Percentiles rank a stretch among this genome's conserved stretches.
Conservation (phyloP, 92 coral and sea anemone genomes). For the Blastomussa wellsi region DNA sequence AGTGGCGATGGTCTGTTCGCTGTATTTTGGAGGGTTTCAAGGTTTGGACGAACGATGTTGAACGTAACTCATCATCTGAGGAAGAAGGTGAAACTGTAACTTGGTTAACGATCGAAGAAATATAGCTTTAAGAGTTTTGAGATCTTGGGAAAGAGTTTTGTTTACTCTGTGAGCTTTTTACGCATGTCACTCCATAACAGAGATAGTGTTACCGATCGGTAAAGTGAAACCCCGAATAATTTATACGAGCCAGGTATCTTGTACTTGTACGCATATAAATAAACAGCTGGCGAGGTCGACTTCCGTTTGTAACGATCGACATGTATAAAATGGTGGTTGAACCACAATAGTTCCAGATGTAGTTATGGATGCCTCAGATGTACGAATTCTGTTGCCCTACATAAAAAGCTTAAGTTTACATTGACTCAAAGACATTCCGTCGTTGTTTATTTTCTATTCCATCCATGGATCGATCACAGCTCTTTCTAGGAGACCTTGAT, state of each 20-base stretch:
- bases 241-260: background rate
- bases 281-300: background rate
- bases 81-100: constrained; percentile 75
- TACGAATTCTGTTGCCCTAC: background rate
- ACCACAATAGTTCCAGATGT: constrained; percentile 10
- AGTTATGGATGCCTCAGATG: background rate
- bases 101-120: constrained; percentile 13
- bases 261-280: too few species aligned
- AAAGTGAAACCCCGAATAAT: constrained; percentile 22
- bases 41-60: constrained; percentile 57
- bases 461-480: constrained; percentile 30
- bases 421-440: background rate
- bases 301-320: background rate
- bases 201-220: constrained; percentile 3
- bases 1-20: constrained; percentile 19
- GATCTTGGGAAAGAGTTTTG: constrained; percentile 26
- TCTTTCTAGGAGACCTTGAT: constrained; percentile 79
- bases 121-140: constrained; percentile 30
- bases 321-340: background rate
- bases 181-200: constrained; percentile 1
- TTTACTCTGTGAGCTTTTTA: constrained; percentile 32
- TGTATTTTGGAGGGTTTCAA: constrained; percentile 15
- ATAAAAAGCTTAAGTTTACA: background rate
- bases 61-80: constrained; percentile 89
- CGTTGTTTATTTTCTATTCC: background rate